Conservation (phyloP, 2,113 vertebrate species). For the Blennius ocellaris region DNA sequence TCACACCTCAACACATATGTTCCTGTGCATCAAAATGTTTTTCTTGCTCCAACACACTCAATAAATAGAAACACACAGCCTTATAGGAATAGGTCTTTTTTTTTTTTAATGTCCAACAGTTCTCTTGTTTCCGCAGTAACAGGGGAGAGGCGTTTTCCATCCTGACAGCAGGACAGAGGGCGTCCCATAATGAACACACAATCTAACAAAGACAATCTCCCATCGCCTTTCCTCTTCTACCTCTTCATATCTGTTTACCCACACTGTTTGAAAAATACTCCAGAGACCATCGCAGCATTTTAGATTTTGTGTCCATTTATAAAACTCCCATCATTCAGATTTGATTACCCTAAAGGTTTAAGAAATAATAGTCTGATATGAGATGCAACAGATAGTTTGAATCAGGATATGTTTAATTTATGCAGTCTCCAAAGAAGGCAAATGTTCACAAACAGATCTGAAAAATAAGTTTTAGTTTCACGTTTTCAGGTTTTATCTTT, state of each 20-base stretch:
- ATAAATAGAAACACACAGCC: constrained; percentile 36
- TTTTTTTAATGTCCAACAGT: constrained; percentile 83
- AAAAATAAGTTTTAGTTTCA: not conserved
- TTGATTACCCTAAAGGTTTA: constrained; percentile 3
- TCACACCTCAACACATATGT: constrained; percentile 25
- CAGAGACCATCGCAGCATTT: constrained; percentile 14
- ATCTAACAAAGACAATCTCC: constrained; percentile 67
- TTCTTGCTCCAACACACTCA: constrained; percentile 13
- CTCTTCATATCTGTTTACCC: constrained; percentile 1
- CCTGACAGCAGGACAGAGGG: constrained; percentile 59
- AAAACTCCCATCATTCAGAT: constrained; percentile 4
- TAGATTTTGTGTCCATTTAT: constrained; percentile 21
- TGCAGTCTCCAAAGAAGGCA: not conserved
- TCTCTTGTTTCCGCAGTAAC: constrained; percentile 78
- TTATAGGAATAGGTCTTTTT: constrained; percentile 74
- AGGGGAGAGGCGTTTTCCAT: constrained; percentile 69
- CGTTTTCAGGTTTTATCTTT: not conserved
- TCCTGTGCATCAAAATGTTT: constrained; percentile 32
- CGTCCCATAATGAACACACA: constrained; percentile 79
- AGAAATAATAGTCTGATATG: constrained; percentile 8
- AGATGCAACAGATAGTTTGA: constrained; percentile 8
- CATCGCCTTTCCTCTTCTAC: constrained; percentile 8
- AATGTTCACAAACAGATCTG: not conserved
- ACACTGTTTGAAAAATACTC: not conserved
- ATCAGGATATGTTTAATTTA: constrained; percentile 5